A percentile compares a stretch with the other conserved stretches of the same genome.
Conservation (phyloP, 2,888 invertebrate genomes). For the Rhodophaea formosa region DNA sequence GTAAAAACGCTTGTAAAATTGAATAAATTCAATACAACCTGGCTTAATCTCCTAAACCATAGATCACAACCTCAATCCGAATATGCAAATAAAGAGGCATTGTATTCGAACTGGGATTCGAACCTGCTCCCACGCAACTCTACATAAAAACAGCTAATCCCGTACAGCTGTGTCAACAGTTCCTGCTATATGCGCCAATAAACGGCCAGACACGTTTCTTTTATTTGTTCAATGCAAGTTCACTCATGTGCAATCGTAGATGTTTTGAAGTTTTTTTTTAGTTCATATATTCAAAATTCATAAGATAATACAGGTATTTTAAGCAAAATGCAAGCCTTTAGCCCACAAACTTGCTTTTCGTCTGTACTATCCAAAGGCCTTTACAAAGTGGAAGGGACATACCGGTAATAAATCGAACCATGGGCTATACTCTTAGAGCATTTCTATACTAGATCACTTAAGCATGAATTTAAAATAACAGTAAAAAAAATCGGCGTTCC, state of each 20-base stretch:
- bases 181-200: constrained; percentile 18
- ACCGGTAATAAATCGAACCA: too few species aligned
- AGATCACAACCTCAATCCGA: constrained; percentile 13
- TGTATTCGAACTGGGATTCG: constrained; percentile 17
- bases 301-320: too few species aligned
- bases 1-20: neutral
- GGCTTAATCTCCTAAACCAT: constrained; percentile 5
- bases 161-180: constrained; percentile 29
- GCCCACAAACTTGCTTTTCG: too few species aligned
- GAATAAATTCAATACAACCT: constrained; percentile 1
- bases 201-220: constrained; percentile 15
- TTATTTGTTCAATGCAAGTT: constrained; percentile 4
- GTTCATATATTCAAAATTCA: too few species aligned
- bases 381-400: too few species aligned
- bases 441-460: too few species aligned
- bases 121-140: constrained; percentile 28
- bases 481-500: too few species aligned
- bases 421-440: too few species aligned
- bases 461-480: too few species aligned
- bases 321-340: too few species aligned
- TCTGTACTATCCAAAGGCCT: too few species aligned
- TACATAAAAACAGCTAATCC: constrained; percentile 31
- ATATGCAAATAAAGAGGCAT: constrained; percentile 18
- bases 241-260: constrained; percentile 1
- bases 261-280: neutral